Base-by-base conservation (phyloP, 2,113 vertebrate species). In the Microcebus lehilahytsara region DNA sequence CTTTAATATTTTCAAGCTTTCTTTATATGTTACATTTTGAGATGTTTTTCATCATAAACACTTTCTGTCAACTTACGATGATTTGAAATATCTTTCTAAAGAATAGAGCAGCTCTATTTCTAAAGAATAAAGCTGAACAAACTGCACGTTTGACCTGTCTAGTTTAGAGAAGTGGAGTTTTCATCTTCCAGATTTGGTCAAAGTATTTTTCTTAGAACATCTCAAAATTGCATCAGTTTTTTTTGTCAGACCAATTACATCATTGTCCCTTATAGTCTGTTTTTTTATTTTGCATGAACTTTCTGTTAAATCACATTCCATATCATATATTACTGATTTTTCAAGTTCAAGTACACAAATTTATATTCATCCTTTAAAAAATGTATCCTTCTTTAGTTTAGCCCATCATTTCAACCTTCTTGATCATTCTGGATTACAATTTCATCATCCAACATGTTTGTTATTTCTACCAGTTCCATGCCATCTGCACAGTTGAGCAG, bases 221-320 rank as follows among this genome's bases (percentile, higher is more conserved):
- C 25, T 93, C 25, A 86, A n/a, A 85, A 91, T 30, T 92, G 3
- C 22, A 6, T 85, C 72, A 64, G 8, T 9, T 37, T 40, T 69
- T 91, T 91, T 49, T 74, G 32, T 64, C 32, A 91, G 25, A 9
- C 1, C 32, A 14, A 34, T 77, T 77, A 66, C 53, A 79, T 3
- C 4, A 27, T 83, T 71, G 13, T 75, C 34, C 90, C 30, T 75
- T 34, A 37, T 60, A 42, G 5, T 53, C 86, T 62, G 30, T 40
- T 91, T 56, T 64, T 96, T 89, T 85, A 85, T 83, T 89, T 95
- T 92, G 1, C 19, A 40, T 62, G 58, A 85, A 88, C 6, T 91
- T 92, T 75, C 58, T 86, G 13, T 89, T 81, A 60, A 93, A n/a
- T 75, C 7, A 79, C 56, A 67, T 90, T 66, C 20, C 5, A 20